These are phyloP conservation scores for Aricia agestis DNA, from an alignment of 1,140 invertebrate genomes.

Conservation along the genomic window DNA sequence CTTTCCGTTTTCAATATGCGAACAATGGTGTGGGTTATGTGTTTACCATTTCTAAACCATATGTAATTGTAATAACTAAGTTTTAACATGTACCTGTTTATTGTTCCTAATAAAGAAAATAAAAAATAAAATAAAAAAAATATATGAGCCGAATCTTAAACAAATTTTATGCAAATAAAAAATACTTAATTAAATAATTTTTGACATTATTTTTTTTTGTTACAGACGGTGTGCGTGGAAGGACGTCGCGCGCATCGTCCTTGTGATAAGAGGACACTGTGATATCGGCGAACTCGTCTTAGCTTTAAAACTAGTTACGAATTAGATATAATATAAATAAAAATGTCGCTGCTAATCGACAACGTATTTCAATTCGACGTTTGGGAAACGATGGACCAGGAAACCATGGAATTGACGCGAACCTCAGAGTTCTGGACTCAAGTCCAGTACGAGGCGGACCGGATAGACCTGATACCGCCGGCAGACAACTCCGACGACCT, in stretches of 20 bases:
- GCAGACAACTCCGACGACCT: conserved; percentile 42
- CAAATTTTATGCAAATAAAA: background rate
- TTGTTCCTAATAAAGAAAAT: too few relatives aligned
- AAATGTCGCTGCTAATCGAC: conserved; percentile 62
- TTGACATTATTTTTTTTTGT: conserved; percentile 43
- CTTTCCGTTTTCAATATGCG: too few relatives aligned
- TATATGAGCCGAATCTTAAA: too few relatives aligned
- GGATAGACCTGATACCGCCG: conserved; percentile 50
- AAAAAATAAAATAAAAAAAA: too few relatives aligned
- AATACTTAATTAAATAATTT: too few relatives aligned
- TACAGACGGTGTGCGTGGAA: conserved; percentile 72
- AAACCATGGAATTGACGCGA: conserved; percentile 54
- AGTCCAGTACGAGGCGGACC: conserved; percentile 57
- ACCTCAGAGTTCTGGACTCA: conserved; percentile 66
- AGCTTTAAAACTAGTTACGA: conserved; percentile 73
- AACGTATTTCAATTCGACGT: conserved; percentile 54
- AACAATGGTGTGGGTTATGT: too few relatives aligned
- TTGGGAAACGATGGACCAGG: conserved; percentile 60
- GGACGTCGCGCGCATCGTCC: conserved; percentile 66
- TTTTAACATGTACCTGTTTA: too few relatives aligned
- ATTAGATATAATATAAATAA: conserved; percentile 49
- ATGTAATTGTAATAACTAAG: too few relatives aligned
- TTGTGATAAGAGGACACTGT: conserved; percentile 73
- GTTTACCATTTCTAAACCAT: too few relatives aligned
- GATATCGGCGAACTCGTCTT: conserved; percentile 73